Conservation (phyloP, 2,113 vertebrate genomes). For the Sisor rabdophorus region DNA sequence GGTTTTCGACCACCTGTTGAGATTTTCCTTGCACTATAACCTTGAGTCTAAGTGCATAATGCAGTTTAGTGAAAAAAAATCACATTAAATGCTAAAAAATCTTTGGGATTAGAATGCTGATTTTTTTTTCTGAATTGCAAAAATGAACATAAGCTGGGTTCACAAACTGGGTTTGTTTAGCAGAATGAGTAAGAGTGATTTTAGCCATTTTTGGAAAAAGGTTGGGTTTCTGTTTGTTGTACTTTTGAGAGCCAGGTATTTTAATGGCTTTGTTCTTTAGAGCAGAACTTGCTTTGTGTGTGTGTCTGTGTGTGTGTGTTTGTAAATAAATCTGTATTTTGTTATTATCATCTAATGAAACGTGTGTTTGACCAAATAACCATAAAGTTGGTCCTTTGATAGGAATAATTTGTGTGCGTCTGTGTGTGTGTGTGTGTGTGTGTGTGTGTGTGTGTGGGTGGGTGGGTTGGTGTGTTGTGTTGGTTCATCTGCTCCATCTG, state of each 20-base stretch:
- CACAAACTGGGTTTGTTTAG: too few species aligned
- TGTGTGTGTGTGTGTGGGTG: too few species aligned
- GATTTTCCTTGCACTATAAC: conserved; percentile 35
- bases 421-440: too few species aligned
- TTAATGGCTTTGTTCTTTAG: conserved; percentile 8
- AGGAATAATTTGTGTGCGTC: not conserved
- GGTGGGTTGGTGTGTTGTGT: too few species aligned
- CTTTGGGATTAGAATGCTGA: conserved; percentile 62
- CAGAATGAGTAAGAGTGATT: not conserved
- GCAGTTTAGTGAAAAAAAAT: conserved; percentile 47
- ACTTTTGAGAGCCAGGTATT: conserved; percentile 33
- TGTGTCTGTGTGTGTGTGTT: conserved; percentile 29
- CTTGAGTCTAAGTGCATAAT: conserved; percentile 63
- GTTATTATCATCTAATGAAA: conserved; percentile 1
- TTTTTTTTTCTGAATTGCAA: conserved; percentile 49
- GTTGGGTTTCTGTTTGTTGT: conserved; percentile 10
- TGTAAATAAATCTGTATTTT: conserved; percentile 14
- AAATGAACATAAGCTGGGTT: conserved; percentile 58
- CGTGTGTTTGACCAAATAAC: conserved; percentile 13
- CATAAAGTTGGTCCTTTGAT: conserved; percentile 1
- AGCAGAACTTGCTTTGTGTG: not conserved
- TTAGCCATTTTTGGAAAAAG: conserved; percentile 38
- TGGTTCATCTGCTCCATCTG: conserved; percentile 41
- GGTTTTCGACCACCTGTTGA: conserved; percentile 45
- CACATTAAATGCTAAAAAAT: conserved; percentile 55